Conservation (phyloP, 1,140 invertebrate genomes). For the Apocrypta bakeri region DNA sequence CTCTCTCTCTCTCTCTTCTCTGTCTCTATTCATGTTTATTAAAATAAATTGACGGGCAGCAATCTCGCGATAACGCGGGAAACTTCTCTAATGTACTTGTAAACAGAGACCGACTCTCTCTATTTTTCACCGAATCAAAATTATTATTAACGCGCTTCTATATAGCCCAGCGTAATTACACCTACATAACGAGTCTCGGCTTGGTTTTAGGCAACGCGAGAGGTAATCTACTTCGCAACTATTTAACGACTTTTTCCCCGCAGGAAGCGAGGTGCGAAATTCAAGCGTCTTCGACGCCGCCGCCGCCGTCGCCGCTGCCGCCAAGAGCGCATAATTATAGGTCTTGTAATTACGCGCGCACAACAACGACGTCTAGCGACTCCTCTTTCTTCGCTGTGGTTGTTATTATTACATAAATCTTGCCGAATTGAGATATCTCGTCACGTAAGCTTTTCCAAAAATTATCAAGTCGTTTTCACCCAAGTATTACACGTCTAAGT, state of each 20-base stretch:
- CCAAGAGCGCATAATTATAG: background rate
- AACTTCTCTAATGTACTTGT: background rate
- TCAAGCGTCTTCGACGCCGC: background rate
- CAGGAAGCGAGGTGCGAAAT: background rate
- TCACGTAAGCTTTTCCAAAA: background rate
- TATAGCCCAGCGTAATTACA: background rate
- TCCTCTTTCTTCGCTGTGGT: background rate
- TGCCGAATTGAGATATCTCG: slow-evolving; percentile 15
- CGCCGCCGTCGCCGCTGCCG: background rate
- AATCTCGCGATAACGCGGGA: background rate
- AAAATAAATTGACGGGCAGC: background rate
- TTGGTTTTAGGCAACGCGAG: background rate
- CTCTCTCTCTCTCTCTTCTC: too few species aligned
- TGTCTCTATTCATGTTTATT: background rate
- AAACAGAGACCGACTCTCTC: background rate
- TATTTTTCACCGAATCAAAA: background rate
- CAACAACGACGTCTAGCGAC: background rate
- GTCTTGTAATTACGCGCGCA: slow-evolving; percentile 15
- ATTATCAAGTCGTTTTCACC: too few species aligned
- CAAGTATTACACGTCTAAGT: too few species aligned
- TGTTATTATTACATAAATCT: background rate
- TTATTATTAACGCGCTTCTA: background rate
- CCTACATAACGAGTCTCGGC: background rate
- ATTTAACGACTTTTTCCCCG: background rate
- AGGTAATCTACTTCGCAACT: background rate